phyloP scores from a whole-genome alignment of 2,113 vertebrate genomes.

The Ramphastos sulfuratus region DNA sequence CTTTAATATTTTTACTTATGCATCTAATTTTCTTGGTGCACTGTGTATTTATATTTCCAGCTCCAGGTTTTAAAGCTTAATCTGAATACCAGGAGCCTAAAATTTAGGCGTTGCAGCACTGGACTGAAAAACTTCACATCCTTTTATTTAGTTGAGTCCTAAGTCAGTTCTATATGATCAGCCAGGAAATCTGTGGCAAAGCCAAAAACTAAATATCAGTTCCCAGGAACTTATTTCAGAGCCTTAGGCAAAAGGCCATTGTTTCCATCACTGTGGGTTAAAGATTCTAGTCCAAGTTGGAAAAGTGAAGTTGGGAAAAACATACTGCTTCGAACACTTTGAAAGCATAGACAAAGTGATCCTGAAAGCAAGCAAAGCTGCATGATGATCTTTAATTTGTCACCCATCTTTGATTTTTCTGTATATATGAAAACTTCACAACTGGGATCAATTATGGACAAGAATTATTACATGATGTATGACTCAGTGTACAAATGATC shows the following conservation, averaged over 20 bases:
- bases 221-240: neutral
- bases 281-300: neutral
- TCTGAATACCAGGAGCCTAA: neutral
- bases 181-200: slow-evolving; percentile 18
- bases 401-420: slow-evolving; percentile 12
- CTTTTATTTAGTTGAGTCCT: neutral
- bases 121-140: neutral
- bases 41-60: neutral
- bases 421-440: slow-evolving; percentile 7
- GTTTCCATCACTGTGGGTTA: neutral
- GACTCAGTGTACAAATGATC: slow-evolving; percentile 42
- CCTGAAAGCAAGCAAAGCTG: neutral
- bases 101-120: neutral
- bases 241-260: neutral
- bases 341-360: neutral
- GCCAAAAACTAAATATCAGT: neutral
- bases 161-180: neutral
- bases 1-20: neutral
- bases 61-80: neutral
- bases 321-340: neutral
- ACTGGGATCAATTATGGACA: slow-evolving; percentile 54
- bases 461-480: slow-evolving; percentile 42
- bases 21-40: neutral
- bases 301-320: neutral
- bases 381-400: neutral